Conservation (phyloP, 2,797 vertebrate genomes). For the Euphonia xanthogaster region DNA sequence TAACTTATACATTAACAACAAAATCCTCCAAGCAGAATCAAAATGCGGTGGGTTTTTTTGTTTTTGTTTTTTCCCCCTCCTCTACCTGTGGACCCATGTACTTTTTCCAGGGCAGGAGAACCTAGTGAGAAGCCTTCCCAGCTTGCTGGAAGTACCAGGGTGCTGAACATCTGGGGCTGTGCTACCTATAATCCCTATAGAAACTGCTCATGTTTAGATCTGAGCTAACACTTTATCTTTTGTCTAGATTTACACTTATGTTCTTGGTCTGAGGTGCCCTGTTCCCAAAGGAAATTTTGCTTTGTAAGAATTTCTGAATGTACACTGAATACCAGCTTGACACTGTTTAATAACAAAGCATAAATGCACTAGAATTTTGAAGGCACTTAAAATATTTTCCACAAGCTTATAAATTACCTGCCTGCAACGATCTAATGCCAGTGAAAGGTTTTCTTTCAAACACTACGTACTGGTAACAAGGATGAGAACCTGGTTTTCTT, state of each 20-base stretch:
- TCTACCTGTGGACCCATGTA: background rate
- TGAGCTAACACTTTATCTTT: background rate
- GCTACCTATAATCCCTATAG: background rate
- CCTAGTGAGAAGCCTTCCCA: background rate
- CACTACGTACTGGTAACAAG: background rate
- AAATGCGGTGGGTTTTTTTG: background rate
- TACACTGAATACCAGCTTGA: background rate
- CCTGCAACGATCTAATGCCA: background rate
- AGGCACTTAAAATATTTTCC: background rate
- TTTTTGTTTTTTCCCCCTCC: background rate
- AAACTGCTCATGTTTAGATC: background rate
- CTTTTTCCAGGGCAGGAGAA: background rate
- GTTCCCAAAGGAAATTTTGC: background rate
- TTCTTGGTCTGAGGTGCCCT: background rate
- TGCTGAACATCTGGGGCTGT: background rate
- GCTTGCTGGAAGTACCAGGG: background rate
- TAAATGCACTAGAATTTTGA: background rate
- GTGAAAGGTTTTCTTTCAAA: background rate
- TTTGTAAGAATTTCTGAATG: background rate
- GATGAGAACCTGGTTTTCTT: background rate
- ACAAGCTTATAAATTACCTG: background rate
- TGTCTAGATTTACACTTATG: background rate
- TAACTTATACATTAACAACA: slow-evolving; percentile 40
- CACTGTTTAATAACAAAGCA: background rate
- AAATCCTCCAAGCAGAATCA: slow-evolving; percentile 1